phyloP scores from a whole-genome alignment of 2,113 vertebrate species.

The Xenopus borealis region DNA sequence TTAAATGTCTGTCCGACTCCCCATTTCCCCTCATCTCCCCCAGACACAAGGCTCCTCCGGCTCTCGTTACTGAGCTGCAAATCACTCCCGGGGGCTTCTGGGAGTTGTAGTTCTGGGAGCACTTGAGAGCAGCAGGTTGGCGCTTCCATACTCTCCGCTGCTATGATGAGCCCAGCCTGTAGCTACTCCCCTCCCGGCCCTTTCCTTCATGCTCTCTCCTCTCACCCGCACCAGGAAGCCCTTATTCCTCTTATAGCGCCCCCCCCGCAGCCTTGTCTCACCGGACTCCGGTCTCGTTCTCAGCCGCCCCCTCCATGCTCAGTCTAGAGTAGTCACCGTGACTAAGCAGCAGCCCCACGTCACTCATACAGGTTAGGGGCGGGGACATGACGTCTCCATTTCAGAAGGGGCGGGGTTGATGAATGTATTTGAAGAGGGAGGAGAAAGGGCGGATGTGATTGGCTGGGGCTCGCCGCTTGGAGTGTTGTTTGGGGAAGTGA shows the following conservation, averaged over 20 bases:
- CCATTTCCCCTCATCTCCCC: background rate
- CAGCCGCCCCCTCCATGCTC: conserved; percentile 8
- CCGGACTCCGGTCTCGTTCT: background rate
- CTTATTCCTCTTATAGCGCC: background rate
- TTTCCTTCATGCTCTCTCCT: background rate
- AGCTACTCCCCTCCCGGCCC: background rate
- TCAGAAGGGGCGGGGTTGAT: background rate
- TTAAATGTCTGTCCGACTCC: too few relatives aligned
- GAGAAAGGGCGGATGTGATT: background rate
- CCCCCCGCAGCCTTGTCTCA: background rate
- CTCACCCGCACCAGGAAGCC: background rate
- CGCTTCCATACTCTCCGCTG: background rate
- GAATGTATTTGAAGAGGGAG: background rate
- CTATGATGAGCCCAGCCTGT: background rate
- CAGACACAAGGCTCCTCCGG: background rate
- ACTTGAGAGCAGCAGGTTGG: conserved; percentile 21
- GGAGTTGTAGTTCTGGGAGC: conserved; percentile 37
- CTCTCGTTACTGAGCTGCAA: background rate
- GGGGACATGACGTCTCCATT: background rate
- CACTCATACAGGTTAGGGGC: background rate
- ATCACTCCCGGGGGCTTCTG: background rate
- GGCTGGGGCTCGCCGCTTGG: background rate
- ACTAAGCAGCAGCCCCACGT: conserved; percentile 3
- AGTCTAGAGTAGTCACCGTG: conserved; percentile 7
- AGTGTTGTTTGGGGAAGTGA: conserved; percentile 23